phyloP scores from a whole-genome alignment of 2,888 invertebrate species.

The Bembecia ichneumoniformis region DNA sequence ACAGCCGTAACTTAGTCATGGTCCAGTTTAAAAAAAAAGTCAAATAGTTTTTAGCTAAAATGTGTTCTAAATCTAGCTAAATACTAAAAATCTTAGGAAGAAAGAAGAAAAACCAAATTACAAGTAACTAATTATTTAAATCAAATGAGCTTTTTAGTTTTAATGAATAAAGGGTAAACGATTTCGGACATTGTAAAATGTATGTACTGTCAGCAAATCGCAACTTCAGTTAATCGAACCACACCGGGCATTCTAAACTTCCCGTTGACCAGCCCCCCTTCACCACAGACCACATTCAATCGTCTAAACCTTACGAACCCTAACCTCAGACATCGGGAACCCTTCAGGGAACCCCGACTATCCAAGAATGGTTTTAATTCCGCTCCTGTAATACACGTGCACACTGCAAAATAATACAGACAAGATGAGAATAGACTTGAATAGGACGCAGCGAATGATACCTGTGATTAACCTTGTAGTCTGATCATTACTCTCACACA shows the following conservation, averaged over 20 bases:
- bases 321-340: constrained; percentile 38
- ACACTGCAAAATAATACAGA: constrained; percentile 39
- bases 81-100: too few species aligned
- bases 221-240: constrained; percentile 29
- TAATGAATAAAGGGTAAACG: too few species aligned
- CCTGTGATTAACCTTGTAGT: neutral
- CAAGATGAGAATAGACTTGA: constrained; percentile 33
- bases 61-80: too few species aligned
- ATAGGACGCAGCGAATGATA: neutral
- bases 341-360: constrained; percentile 39
- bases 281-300: constrained; percentile 57
- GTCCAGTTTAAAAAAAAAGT: too few species aligned
- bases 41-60: too few species aligned
- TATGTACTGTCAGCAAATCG: neutral
- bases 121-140: too few species aligned
- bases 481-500: too few species aligned
- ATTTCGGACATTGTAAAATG: too few species aligned
- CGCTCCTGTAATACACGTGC: constrained; percentile 35
- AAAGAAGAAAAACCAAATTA: too few species aligned
- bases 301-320: constrained; percentile 27
- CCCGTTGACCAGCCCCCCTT: constrained; percentile 24
- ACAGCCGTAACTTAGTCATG: too few species aligned
- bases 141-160: too few species aligned
- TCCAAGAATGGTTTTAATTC: constrained; percentile 47
- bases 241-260: constrained; percentile 23